Base-by-base conservation (phyloP, 2,888 invertebrate genomes). In the Drosophila ochracea region DNA sequence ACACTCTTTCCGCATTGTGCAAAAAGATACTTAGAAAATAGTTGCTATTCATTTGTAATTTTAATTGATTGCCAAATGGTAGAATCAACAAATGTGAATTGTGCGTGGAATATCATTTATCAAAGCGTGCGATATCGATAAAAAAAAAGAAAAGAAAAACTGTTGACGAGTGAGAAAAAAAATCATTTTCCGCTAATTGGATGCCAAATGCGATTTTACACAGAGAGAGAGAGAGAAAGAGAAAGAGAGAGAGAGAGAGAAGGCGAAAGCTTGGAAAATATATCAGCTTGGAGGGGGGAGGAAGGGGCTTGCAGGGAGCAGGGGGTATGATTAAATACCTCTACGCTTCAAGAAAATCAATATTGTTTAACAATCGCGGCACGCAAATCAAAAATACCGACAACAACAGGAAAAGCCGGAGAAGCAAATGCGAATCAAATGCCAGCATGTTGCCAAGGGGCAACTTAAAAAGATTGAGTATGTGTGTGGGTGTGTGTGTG, bases 301-400 rank as follows among this genome's bases (percentile, higher is more conserved):
- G 28, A 21, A 13, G 30, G 55, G 11, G 41, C 53, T 50, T 28
- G 61, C 13, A 2, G 7, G 33, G 30, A 2, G 35, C 16, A 3
- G 13, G 9, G 30, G 25, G n/a, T 9, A 67, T 86, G 68, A 86
- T 84, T 79, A 79, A 84, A 85, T 76, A 75, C 82, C 63, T 60
- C 52, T 53, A 64, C 72, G 61, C 73, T 47, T 61, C 64, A 76
- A 63, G 65, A 71, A 87, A 85, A 89, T 85, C 89, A 84, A 89
- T 89, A 78, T 76, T 74, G 71, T 47, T 87, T 71, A 82, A 73
- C 65, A 84, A 80, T 87, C 83, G 73, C 70, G 61, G 70, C 88
- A 84, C 83, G 83, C 89, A 89, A 84, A 82, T 82, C 69, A 63
- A 57, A 59, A 43, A 35, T 35, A 35, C 10, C 10, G 52, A 11